Evolutionary conservation across 2,888 invertebrate species (phyloP).

Genomic region (Scaptomyza reducta): DNA sequence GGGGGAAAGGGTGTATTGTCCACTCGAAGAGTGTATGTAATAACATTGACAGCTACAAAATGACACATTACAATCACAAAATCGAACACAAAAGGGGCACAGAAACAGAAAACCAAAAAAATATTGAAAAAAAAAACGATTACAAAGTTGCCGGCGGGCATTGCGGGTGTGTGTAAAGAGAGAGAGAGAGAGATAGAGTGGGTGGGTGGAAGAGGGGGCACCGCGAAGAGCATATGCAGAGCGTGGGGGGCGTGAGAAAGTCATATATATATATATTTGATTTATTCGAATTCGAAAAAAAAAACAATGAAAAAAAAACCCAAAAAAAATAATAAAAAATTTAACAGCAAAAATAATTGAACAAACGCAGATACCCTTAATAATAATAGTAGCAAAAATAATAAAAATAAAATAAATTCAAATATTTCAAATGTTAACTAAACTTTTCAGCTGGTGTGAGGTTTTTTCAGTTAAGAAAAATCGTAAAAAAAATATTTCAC

Average conservation of each 20-base stretch:
- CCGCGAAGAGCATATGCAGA: neutral
- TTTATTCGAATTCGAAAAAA: neutral
- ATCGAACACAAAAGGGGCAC: slow-evolving; percentile 7
- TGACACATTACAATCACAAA: slow-evolving; percentile 40
- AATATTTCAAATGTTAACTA: no score
- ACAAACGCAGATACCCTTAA: neutral
- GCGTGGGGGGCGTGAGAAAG: slow-evolving; percentile 73
- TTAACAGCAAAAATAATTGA: neutral
- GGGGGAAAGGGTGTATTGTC: neutral
- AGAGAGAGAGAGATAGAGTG: neutral
- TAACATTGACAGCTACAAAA: slow-evolving; percentile 50
- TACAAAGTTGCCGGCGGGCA: slow-evolving; percentile 21
- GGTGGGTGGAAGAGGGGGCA: neutral
- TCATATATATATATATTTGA: slow-evolving; percentile 17
- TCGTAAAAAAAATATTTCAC: no score
- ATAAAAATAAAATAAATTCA: neutral
- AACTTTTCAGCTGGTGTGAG: no score
- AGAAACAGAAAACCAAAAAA: neutral
- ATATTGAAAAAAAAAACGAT: slow-evolving; percentile 14
- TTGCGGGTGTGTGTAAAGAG: neutral
- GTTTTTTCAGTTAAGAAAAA: no score
- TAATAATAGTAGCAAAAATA: no score
- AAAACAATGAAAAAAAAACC: neutral
- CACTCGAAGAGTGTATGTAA: slow-evolving; percentile 22
- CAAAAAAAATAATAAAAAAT: neutral